These are phyloP conservation scores for Mimas tiliae DNA, from an alignment of 2,888 invertebrate species.

Conservation along the genomic window DNA sequence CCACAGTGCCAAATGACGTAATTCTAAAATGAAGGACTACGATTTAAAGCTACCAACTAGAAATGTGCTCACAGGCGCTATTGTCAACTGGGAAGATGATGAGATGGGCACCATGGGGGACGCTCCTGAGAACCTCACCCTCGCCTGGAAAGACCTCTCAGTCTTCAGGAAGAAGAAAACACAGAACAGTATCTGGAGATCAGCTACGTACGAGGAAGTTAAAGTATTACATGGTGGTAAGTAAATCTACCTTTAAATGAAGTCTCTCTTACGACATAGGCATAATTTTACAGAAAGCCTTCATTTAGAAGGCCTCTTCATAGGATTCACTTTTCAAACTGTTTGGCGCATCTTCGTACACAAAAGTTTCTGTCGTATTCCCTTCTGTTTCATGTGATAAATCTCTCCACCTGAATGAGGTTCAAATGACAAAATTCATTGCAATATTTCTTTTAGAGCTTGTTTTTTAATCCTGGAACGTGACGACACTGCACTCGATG, in stretches of 20 bases:
- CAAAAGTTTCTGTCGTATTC: no score
- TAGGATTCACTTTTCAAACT: no score
- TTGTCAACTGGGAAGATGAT: conserved; percentile 78
- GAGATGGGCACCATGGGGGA: conserved; percentile 65
- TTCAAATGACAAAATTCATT: no score
- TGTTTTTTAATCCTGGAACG: no score
- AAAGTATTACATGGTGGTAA: conserved; percentile 84
- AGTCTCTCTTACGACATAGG: no score
- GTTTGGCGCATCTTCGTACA: no score
- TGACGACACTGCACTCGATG: no score
- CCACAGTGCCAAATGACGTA: conserved; percentile 66
- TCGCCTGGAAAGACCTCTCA: conserved; percentile 82
- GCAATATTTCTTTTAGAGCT: no score
- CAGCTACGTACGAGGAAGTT: conserved; percentile 77
- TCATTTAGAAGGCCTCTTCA: no score
- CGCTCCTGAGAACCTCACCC: conserved; percentile 69
- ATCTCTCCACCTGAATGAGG: no score
- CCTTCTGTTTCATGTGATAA: no score
- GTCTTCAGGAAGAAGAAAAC: conserved; percentile 78
- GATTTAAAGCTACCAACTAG: conserved; percentile 69
- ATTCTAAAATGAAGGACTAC: conserved; percentile 59
- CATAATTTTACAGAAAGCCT: no score
- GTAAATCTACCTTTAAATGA: not conserved
- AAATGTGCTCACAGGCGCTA: conserved; percentile 73
- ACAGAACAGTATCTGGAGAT: conserved; percentile 79